These are phyloP conservation scores for Pomatorhinus ruficollis DNA, from an alignment of 2,113 vertebrate species.

Conservation along the genomic window DNA sequence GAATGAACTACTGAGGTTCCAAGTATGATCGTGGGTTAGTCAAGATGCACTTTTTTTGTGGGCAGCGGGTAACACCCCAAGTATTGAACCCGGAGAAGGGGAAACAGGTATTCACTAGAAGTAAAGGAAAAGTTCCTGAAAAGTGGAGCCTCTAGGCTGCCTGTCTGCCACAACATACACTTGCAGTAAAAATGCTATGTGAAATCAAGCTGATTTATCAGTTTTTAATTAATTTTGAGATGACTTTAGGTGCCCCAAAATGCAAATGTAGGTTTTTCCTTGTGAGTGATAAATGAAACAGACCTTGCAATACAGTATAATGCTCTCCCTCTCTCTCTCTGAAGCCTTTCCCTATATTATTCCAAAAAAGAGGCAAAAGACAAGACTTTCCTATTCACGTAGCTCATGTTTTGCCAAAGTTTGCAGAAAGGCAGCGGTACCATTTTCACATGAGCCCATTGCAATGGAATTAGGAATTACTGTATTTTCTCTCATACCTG, in stretches of 20 bases:
- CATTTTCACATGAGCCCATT: neutral
- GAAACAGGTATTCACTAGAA: neutral
- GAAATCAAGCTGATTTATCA: neutral
- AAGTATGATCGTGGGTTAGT: neutral
- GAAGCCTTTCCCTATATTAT: neutral
- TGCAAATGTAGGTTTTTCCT: neutral
- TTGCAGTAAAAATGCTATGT: neutral
- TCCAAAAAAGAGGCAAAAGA: neutral
- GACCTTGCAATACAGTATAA: neutral
- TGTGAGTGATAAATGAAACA: neutral
- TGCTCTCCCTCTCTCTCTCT: neutral
- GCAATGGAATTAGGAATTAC: neutral
- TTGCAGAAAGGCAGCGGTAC: neutral
- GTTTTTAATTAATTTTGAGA: neutral
- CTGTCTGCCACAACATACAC: neutral
- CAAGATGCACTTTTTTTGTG: neutral
- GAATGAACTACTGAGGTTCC: neutral
- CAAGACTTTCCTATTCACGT: neutral
- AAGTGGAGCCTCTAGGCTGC: neutral
- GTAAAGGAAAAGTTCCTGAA: neutral
- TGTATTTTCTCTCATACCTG: conserved; percentile 28
- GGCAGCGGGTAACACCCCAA: neutral
- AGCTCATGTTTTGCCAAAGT: neutral
- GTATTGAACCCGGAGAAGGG: neutral
- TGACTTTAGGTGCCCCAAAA: neutral